phyloP scores from a whole-genome alignment of 1,140 invertebrate species.

The Helicoverpa armigera region DNA sequence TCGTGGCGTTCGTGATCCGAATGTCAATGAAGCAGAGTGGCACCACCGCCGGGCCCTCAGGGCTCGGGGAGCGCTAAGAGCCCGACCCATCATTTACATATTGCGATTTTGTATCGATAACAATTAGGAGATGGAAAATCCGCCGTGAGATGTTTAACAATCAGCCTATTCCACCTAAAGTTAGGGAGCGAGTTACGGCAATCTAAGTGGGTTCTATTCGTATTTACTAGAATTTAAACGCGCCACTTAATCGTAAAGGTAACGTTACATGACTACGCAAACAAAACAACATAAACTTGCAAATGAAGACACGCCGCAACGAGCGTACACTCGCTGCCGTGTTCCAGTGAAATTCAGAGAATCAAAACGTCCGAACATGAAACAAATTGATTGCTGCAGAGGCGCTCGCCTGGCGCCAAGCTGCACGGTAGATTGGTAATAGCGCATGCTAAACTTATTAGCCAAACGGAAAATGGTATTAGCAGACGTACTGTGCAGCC shows the following conservation, averaged over 20 bases:
- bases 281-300: conserved; percentile 66
- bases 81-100: conserved; percentile 79
- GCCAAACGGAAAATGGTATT: conserved; percentile 84
- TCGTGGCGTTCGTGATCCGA: conserved; percentile 79
- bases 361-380: conserved; percentile 81
- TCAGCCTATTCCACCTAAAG: conserved; percentile 50
- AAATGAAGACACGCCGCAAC: conserved; percentile 70
- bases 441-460: conserved; percentile 85
- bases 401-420: conserved; percentile 70
- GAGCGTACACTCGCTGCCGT: conserved; percentile 61
- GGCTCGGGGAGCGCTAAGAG: conserved; percentile 57
- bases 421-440: conserved; percentile 83
- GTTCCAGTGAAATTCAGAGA: conserved; percentile 70
- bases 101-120: conserved; percentile 80
- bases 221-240: conserved; percentile 47
- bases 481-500: conserved; percentile 73
- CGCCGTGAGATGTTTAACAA: conserved; percentile 56
- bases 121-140: conserved; percentile 73
- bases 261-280: conserved; percentile 55
- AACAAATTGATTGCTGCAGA: conserved; percentile 83
- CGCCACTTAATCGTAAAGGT: conserved; percentile 45
- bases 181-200: conserved; percentile 28
- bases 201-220: conserved; percentile 40
- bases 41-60: conserved; percentile 65
- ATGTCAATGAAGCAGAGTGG: conserved; percentile 77